Evolutionary conservation across 2,797 vertebrate species (phyloP), one percentile per base, ranked within the genome.

Genomic region (Poeciliopsis gracilis): DNA sequence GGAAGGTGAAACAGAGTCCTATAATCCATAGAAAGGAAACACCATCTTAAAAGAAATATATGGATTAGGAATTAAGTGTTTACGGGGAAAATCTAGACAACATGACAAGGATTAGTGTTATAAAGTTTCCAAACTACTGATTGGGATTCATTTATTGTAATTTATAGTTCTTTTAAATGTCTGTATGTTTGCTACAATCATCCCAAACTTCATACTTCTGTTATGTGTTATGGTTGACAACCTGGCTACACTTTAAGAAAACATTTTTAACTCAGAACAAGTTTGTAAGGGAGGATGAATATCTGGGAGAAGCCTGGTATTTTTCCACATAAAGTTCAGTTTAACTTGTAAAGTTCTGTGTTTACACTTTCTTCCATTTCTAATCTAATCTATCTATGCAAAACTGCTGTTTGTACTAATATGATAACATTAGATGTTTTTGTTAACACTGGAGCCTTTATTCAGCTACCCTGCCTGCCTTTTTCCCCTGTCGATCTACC

Each of bases 51-150:
- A 59, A 49, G 57, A 80, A 51, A 57, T 88, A 89, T 92, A 93
- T 92, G 89, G 88, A 90, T 75, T 71, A 30, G 45, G 82, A 89
- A 89, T 86, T 13, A 25, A 36, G 45, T 82, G 80, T 87, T 89
- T 94, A 90, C 86, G 89, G 88, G 89, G 15, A 78, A 46, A 85
- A 81, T 79, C 33, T 49, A 20, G 33, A 43, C 23, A 79, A 76
- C 63, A 71, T 33, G 43, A 86, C 84, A 82, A 83, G n/a, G 4
- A 71, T 61, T 77, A 53, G 25, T 71, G 28, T 75, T 76, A 78
- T 89, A 88, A 85, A 90, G 86, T 78, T 80, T 51, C 79, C 88
- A 81, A n/a, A 46, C 43, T 76, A 9, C 25, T 7, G 25, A 33
- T 7, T 63, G 18, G 20, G 16, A 18, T 75, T 28, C 3, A 3